Evolutionary conservation across 2,797 vertebrate genomes (phyloP).

Genomic region (Pseudochaenichthys georgianus): DNA sequence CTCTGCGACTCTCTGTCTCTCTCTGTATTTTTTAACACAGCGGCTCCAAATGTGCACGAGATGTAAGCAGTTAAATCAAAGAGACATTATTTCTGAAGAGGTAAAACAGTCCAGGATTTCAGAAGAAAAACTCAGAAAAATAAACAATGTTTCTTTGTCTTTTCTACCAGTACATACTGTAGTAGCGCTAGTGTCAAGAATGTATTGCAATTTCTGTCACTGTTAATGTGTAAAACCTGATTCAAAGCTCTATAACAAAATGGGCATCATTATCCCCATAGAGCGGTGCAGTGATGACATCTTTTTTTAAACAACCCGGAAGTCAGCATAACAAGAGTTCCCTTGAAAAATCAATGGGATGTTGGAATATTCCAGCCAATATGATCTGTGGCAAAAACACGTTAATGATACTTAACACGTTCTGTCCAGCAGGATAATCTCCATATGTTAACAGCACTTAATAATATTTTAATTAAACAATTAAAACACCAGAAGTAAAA

Average conservation of each 20-base stretch:
- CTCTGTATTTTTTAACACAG: not conserved
- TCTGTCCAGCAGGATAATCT: no score
- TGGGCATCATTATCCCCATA: not conserved
- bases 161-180: not conserved
- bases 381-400: no score
- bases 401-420: no score
- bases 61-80: not conserved
- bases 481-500: no score
- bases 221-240: not conserved
- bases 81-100: not conserved
- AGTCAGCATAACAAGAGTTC: no score
- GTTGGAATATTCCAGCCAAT: no score
- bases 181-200: not conserved
- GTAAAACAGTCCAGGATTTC: not conserved
- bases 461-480: no score
- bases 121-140: not conserved
- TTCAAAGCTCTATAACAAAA: not conserved
- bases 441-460: no score
- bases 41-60: not conserved
- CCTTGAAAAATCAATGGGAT: no score
- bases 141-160: not conserved
- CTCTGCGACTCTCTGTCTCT: not conserved
- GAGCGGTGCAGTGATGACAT: no score
- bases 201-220: not conserved
- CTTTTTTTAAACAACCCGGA: no score